Conservation (phyloP, 2,888 invertebrate species). For the Cylloceria caligata region DNA sequence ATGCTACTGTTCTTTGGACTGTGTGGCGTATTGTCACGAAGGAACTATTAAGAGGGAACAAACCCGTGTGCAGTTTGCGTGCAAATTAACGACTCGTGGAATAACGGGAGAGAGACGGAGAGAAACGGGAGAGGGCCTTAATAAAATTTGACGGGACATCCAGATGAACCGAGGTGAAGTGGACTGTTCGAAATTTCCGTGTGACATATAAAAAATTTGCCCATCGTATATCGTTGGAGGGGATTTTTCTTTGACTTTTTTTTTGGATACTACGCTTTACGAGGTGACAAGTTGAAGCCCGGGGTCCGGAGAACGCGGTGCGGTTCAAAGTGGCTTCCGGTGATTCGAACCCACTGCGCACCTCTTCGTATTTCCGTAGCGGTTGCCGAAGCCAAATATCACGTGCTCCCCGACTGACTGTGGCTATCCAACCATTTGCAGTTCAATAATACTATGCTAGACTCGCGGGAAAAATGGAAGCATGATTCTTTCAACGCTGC, state of each 20-base stretch:
- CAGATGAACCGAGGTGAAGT: neutral
- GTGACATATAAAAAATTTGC: neutral
- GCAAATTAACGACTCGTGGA: neutral
- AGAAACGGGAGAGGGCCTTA: no score
- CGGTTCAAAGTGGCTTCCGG: neutral
- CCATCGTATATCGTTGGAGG: neutral
- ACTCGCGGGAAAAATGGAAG: conserved; percentile 4
- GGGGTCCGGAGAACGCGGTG: neutral
- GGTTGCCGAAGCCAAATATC: neutral
- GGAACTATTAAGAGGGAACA: neutral
- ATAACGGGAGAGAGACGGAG: neutral
- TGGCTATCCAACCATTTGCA: neutral
- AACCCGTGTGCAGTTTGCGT: neutral
- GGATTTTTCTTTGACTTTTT: neutral
- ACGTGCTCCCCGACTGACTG: conserved; percentile 14
- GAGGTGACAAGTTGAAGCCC: neutral
- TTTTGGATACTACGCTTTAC: neutral
- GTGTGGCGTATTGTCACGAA: neutral
- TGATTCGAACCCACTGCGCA: neutral
- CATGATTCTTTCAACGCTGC: neutral
- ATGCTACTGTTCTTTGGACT: neutral
- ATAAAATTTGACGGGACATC: neutral
- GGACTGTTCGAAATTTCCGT: neutral
- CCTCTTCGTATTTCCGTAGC: neutral
- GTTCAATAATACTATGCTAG: neutral